Evolutionary conservation across 2,888 invertebrate genomes (phyloP).

Genomic region (Lysandra bellargus): DNA sequence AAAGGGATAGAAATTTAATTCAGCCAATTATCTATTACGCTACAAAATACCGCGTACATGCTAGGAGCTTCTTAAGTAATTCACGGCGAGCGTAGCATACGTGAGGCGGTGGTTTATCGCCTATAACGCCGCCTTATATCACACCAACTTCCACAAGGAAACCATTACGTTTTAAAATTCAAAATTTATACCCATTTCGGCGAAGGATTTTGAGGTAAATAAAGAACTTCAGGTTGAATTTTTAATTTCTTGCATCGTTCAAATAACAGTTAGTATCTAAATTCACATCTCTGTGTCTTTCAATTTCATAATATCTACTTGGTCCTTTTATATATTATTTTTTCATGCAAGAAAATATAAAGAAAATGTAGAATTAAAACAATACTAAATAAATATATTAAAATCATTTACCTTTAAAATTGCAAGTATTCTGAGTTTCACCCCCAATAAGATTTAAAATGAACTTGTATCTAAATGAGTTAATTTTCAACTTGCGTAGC

Average conservation of each 20-base stretch:
- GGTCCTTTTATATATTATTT: no score
- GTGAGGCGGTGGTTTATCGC: conserved; percentile 14
- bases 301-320: no score
- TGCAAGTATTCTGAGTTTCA: not conserved
- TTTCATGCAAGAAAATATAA: no score
- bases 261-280: no score
- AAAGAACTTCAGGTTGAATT: not conserved
- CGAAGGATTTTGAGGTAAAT: not conserved
- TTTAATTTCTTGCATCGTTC: not conserved
- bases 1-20: not conserved
- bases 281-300: no score
- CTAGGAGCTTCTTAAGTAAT: conserved; percentile 28
- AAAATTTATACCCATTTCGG: conserved; percentile 6
- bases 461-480: not conserved
- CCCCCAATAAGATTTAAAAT: not conserved
- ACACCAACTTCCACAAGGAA: not conserved
- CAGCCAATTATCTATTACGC: not conserved
- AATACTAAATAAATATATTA: not conserved
- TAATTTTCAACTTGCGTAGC: not conserved
- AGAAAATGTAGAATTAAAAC: not conserved
- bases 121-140: conserved; percentile 23
- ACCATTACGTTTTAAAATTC: conserved; percentile 20
- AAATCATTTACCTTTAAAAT: not conserved
- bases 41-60: not conserved
- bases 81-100: not conserved